phyloP scores from a whole-genome alignment of 2,113 vertebrate species.

The Leptodactylus fuscus region DNA sequence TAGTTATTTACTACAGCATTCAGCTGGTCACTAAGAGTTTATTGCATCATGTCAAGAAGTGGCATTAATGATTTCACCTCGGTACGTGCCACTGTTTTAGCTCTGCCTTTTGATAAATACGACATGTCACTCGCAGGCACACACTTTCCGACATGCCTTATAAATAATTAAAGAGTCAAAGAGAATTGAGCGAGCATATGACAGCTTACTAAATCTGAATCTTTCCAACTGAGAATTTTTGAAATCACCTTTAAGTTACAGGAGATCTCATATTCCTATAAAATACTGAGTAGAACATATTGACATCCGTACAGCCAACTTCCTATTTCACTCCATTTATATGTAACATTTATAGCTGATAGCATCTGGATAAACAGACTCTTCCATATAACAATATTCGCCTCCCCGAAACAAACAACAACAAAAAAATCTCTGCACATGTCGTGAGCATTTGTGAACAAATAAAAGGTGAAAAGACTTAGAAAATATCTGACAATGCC shows the following conservation, averaged over 20 bases:
- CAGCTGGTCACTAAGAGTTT: constrained; percentile 41
- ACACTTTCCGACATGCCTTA: constrained; percentile 48
- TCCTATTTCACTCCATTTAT: constrained; percentile 2
- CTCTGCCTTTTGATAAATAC: constrained; percentile 45
- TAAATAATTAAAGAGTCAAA: constrained; percentile 57
- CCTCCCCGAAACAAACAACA: not conserved
- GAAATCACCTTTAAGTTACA: constrained; percentile 37
- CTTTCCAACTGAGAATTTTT: constrained; percentile 34
- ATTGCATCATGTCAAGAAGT: constrained; percentile 24
- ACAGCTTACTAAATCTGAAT: constrained; percentile 51
- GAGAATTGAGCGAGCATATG: constrained; percentile 53
- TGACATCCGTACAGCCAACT: not conserved
- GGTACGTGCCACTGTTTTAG: constrained; percentile 58
- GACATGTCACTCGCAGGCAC: constrained; percentile 54
- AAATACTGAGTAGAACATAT: constrained; percentile 5
- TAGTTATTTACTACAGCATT: not conserved
- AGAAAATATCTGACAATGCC: constrained; percentile 36
- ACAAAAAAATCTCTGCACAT: not conserved
- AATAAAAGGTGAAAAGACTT: not conserved
- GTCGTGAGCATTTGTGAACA: constrained; percentile 5
- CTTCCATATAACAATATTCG: not conserved
- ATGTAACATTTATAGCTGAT: not conserved
- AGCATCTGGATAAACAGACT: not conserved
- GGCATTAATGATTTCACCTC: constrained; percentile 57
- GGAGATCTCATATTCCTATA: not conserved